Conservation (phyloP, 2,888 invertebrate species). For the Osmoderma eremita region DNA sequence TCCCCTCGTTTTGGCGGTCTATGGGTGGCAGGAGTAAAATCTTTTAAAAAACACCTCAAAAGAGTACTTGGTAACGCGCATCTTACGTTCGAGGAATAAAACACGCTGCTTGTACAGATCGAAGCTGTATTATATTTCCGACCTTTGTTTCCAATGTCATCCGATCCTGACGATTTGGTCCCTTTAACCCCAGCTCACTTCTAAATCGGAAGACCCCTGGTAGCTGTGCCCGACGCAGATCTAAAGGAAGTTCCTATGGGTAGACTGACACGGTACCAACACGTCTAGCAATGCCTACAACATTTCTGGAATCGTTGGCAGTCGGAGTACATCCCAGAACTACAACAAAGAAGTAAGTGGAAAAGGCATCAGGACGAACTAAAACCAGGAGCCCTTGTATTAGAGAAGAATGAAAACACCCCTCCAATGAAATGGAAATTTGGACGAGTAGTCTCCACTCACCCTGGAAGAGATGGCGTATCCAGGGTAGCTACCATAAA, state of each 20-base stretch:
- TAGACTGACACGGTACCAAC: constrained; percentile 44
- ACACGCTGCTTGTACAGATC: too few species aligned
- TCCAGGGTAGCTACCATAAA: constrained; percentile 24
- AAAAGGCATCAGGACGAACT: constrained; percentile 36
- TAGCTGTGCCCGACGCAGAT: constrained; percentile 11
- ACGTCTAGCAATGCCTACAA: constrained; percentile 40
- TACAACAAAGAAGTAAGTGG: constrained; percentile 52
- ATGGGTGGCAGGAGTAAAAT: too few species aligned
- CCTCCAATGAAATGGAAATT: constrained; percentile 50
- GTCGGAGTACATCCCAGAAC: constrained; percentile 44
- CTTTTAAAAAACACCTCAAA: too few species aligned
- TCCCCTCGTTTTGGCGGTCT: too few species aligned
- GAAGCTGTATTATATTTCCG: too few species aligned
- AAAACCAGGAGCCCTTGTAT: constrained; percentile 48
- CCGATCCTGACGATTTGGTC: too few species aligned
- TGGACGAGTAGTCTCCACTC: constrained; percentile 47
- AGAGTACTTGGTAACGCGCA: too few species aligned
- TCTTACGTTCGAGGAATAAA: too few species aligned
- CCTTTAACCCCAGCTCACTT: constrained; percentile 1
- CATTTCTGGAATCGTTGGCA: constrained; percentile 40
- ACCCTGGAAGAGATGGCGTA: constrained; percentile 45
- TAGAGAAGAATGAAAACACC: constrained; percentile 49
- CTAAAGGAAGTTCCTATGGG: constrained; percentile 27
- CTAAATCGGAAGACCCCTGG: constrained; percentile 1
- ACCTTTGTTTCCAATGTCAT: too few species aligned